Percentiles rank a stretch among this genome's conserved stretches.
phyloP scores from a whole-genome alignment of 2,113 vertebrate genomes.

The Aramus guarauna region DNA sequence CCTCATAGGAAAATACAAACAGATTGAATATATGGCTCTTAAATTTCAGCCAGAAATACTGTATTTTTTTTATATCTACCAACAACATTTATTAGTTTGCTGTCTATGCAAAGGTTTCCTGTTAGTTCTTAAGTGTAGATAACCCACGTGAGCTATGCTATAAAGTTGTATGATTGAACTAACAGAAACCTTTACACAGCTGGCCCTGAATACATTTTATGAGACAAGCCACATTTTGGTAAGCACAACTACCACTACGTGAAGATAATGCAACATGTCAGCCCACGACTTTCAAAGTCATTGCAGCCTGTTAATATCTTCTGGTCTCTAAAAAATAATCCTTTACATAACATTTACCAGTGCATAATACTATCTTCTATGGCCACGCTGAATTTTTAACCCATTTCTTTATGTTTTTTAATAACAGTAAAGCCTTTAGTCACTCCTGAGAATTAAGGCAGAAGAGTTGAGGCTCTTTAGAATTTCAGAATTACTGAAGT shows the following conservation, averaged over 20 bases:
- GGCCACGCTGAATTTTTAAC: not conserved
- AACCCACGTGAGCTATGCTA: not conserved
- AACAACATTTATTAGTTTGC: not conserved
- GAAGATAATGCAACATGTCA: not conserved
- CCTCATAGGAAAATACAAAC: not conserved
- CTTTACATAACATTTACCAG: not conserved
- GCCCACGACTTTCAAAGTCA: not conserved
- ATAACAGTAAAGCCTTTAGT: not conserved
- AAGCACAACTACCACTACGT: not conserved
- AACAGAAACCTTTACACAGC: not conserved
- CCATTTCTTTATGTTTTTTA: not conserved
- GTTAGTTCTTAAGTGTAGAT: not conserved
- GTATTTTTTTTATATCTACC: not conserved
- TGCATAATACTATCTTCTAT: not conserved
- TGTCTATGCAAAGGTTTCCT: not conserved
- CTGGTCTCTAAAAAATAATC: not conserved
- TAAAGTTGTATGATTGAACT: not conserved
- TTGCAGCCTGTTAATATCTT: not conserved
- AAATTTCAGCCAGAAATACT: not conserved
- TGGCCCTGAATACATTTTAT: not conserved
- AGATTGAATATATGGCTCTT: not conserved
- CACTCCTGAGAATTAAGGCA: not conserved
- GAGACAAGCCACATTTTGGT: not conserved
- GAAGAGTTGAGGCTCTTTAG: not conserved
- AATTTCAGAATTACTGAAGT: not conserved